These are phyloP conservation scores for Cyprinus carpio DNA, from an alignment of 2,113 vertebrate species.

Conservation along the genomic window DNA sequence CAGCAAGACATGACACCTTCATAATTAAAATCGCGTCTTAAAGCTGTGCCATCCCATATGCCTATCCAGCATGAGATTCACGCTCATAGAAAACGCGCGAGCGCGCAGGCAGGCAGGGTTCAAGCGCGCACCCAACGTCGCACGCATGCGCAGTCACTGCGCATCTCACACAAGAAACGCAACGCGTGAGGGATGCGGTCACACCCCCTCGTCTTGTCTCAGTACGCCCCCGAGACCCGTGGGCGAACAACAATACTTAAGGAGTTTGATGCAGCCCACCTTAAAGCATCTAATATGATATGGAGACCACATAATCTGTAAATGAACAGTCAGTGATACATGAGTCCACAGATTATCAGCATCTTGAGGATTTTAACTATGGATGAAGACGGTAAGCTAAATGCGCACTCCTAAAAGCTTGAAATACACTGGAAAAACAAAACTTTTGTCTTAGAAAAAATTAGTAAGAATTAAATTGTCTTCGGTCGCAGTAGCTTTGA, in stretches of 20 bases:
- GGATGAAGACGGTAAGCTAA: constrained; percentile 47
- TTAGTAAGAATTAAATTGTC: background rate
- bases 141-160: constrained; percentile 68
- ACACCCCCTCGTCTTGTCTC: constrained; percentile 45
- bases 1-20: constrained; percentile 36
- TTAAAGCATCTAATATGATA: background rate
- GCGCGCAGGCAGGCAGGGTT: constrained; percentile 48
- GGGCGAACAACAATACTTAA: constrained; percentile 43
- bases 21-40: constrained; percentile 15
- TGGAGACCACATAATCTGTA: constrained; percentile 8
- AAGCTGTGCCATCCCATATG: constrained; percentile 2
- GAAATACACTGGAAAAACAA: background rate
- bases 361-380: constrained; percentile 16
- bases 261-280: constrained; percentile 40
- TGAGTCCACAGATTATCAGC: too few species aligned
- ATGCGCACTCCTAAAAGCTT: constrained; percentile 2
- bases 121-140: background rate
- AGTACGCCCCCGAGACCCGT: constrained; percentile 43
- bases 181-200: constrained; percentile 35
- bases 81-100: constrained; percentile 61
- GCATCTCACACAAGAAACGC: constrained; percentile 36
- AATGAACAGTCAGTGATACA: background rate
- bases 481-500: background rate
- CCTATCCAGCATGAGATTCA: constrained; percentile 41
- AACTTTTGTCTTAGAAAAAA: background rate